phyloP scores from a whole-genome alignment of 1,140 invertebrate species.

The Cotesia glomerata region DNA sequence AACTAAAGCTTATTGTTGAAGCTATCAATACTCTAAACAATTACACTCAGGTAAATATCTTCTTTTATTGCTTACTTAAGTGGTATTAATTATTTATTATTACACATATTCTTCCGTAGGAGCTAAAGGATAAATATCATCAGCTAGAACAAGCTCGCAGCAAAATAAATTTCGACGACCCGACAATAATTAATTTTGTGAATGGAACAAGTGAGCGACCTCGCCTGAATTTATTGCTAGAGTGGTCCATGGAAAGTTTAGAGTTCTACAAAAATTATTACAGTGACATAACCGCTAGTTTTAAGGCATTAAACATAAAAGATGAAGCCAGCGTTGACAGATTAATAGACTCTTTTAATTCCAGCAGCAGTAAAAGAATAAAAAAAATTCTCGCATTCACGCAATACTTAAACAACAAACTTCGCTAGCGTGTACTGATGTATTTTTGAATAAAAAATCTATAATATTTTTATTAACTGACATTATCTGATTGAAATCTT shows the following conservation, averaged over 20 bases:
- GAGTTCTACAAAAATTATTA: constrained; percentile 43
- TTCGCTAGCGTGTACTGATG: not conserved
- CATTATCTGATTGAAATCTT: not conserved
- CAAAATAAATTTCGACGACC: constrained; percentile 39
- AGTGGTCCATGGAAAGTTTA: constrained; percentile 43
- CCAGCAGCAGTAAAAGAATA: not conserved
- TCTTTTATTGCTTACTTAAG: not conserved
- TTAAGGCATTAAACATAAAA: constrained; percentile 41
- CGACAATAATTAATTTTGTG: constrained; percentile 40
- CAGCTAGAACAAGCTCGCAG: constrained; percentile 44
- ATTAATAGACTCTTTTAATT: constrained; percentile 35
- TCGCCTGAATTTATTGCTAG: constrained; percentile 44
- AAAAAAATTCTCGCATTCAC: constrained; percentile 39
- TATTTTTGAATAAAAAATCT: not conserved
- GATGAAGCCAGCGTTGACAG: constrained; percentile 31
- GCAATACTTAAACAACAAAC: constrained; percentile 41
- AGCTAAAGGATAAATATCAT: constrained; percentile 43
- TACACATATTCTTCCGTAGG: constrained; percentile 35
- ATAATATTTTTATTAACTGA: too few relatives aligned
- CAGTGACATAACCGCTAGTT: constrained; percentile 22
- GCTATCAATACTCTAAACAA: constrained; percentile 34
- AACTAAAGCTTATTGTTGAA: constrained; percentile 35
- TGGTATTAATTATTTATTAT: not conserved
- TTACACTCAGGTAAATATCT: constrained; percentile 41
- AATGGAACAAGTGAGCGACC: constrained; percentile 46